Evolutionary conservation across 1,140 invertebrate species (phyloP).

Genomic region (Drosophila erecta): DNA sequence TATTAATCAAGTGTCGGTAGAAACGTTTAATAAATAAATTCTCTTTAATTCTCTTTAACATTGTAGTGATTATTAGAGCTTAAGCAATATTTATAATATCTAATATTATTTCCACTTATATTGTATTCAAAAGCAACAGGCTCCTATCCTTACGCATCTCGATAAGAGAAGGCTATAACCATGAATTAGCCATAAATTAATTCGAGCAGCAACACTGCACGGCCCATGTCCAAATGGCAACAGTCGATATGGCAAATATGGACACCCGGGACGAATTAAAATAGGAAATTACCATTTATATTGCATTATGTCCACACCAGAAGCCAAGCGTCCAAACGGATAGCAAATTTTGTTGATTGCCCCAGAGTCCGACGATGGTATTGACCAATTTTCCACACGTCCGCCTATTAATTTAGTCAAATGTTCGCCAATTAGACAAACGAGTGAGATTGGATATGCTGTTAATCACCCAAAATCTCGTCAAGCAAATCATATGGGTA

Average conservation of each 20-base stretch:
- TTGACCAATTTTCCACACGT: conserved; percentile 39
- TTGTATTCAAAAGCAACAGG: background rate
- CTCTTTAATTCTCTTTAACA: too few species aligned
- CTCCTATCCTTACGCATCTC: background rate
- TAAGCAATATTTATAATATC: too few species aligned
- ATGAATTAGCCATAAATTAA: conserved; percentile 35
- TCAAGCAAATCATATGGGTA: conserved; percentile 31
- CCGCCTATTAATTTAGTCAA: conserved; percentile 34
- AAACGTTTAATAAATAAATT: too few species aligned
- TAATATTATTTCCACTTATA: background rate
- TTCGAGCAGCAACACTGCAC: conserved; percentile 2
- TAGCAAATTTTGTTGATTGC: conserved; percentile 12
- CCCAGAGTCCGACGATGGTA: conserved; percentile 12
- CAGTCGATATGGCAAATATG: conserved; percentile 43
- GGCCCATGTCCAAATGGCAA: conserved; percentile 6
- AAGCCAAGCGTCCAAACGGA: background rate
- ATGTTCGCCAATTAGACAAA: conserved; percentile 31
- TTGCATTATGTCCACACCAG: conserved; percentile 63
- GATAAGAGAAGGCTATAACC: conserved; percentile 4
- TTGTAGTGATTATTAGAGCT: too few species aligned
- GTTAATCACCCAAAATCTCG: conserved; percentile 24
- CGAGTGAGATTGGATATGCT: conserved; percentile 9
- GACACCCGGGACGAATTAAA: conserved; percentile 50
- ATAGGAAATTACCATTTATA: conserved; percentile 69
- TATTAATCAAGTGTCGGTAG: background rate